Evolutionary conservation across 2,113 vertebrate genomes (phyloP), one percentile per base, ranked within the genome.

Genomic region (Notarius quadriscutis): DNA sequence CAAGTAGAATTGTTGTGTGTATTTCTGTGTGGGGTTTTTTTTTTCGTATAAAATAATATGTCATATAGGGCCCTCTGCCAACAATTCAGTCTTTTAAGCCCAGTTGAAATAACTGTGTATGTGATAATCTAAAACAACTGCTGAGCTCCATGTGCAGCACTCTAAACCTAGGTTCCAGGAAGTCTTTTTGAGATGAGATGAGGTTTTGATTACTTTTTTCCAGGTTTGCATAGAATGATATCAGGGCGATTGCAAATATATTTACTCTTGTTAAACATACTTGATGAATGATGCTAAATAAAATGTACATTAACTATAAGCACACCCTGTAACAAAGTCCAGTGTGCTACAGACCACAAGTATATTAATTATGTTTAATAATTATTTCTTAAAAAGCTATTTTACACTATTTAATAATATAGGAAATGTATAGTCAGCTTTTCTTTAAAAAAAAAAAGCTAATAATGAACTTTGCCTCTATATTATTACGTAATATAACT

Each of bases 71-170:
- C 72, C 84, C 50, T 34, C 14, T 18, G 79, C 69, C 69, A 87
- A 41, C 67, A 20, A 67, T 83, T 85, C 34, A 65, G 81, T 22
- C 74, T 84, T 12, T 80, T 58, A 80, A 58, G 17, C 17, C 55
- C 55, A 41, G 55, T 75, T 67, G 67, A 58, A 75, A 63, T 87
- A 81, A 69, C 78, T 84, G 48, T 77, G 82, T 84, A 60, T 41
- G 81, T 78, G 83, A 85, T 89, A 89, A 89, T 87, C 85, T 87
- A 74, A 87, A 53, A 84, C 85, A 89, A 87, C 85, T 87, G 85
- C 85, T 71, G 69, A 65, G 60, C 48, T 75, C 48, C 67, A 75
- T 50, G 75, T 41, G 84, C 63, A 34, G 58, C 63, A 22, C 85
- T 89, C 83, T 51, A 77, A 84, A 87, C 30, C 25, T 69, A 84